A percentile compares a stretch with the other conserved stretches of the same genome.
Evolutionary conservation across 2,797 vertebrate species (phyloP).

Genomic region (Harpagifer antarcticus): DNA sequence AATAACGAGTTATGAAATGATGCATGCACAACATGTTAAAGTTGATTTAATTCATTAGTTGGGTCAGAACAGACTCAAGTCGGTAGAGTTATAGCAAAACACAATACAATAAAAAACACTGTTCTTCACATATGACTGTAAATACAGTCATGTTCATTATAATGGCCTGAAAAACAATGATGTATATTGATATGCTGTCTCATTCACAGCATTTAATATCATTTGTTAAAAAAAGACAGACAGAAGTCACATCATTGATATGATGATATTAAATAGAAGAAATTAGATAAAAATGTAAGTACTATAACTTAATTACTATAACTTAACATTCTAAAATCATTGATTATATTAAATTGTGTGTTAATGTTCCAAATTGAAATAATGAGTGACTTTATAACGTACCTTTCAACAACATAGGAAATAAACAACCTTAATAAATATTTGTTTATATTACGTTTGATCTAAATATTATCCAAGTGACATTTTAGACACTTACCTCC

Average conservation of each 20-base stretch:
- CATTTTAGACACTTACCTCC: conserved; percentile 51
- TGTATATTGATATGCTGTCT: background rate
- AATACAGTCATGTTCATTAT: background rate
- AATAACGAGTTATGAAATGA: background rate
- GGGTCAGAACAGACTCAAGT: background rate
- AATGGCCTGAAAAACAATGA: background rate
- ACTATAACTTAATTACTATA: background rate
- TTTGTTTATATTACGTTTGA: background rate
- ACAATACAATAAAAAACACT: background rate
- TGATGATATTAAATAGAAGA: background rate
- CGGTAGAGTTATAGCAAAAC: background rate
- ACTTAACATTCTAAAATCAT: background rate
- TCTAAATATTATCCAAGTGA: background rate
- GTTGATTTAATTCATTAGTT: too few relatives aligned
- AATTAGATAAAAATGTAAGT: background rate
- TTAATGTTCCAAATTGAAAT: background rate
- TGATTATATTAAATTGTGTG: background rate
- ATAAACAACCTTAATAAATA: too few relatives aligned
- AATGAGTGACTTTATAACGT: background rate
- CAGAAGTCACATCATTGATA: background rate
- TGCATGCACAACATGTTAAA: background rate
- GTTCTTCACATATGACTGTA: background rate
- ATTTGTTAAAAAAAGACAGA: background rate
- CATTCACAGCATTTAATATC: background rate
- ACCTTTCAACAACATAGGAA: background rate